phyloP scores from a whole-genome alignment of 1,140 invertebrate species.

The Paralvinella palmiformis region DNA sequence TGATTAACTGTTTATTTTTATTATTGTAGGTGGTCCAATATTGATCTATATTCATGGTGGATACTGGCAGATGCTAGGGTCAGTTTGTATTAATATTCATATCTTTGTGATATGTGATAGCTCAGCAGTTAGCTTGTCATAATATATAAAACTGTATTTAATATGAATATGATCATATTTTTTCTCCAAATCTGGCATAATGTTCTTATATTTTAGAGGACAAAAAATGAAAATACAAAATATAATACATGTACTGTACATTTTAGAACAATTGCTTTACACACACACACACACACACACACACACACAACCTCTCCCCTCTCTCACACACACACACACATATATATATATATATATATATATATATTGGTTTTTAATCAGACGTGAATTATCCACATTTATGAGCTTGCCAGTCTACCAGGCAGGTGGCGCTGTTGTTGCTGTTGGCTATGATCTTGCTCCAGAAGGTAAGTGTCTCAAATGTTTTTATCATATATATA shows the following conservation, averaged over 20 bases:
- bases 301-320: neutral
- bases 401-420: conserved; percentile 57
- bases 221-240: neutral
- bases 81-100: neutral
- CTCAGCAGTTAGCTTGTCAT: neutral
- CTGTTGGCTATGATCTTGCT: conserved; percentile 70
- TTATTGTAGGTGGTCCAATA: conserved; percentile 64
- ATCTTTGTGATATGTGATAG: neutral
- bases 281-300: neutral
- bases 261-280: neutral
- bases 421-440: conserved; percentile 60
- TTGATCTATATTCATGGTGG: conserved; percentile 76
- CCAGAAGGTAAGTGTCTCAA: conserved; percentile 58
- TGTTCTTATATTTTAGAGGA: neutral
- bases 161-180: neutral
- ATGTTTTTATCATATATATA: too few relatives aligned
- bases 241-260: neutral
- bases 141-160: neutral
- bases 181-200: neutral
- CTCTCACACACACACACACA: neutral
- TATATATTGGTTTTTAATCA: conserved; percentile 27
- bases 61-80: conserved; percentile 66
- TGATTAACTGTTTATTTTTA: too few relatives aligned
- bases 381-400: conserved; percentile 60
- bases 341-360: conserved; percentile 7